A percentile compares a stretch with the other conserved stretches of the same genome.
Conservation (phyloP, 2,113 vertebrate genomes). For the Scomber japonicus region DNA sequence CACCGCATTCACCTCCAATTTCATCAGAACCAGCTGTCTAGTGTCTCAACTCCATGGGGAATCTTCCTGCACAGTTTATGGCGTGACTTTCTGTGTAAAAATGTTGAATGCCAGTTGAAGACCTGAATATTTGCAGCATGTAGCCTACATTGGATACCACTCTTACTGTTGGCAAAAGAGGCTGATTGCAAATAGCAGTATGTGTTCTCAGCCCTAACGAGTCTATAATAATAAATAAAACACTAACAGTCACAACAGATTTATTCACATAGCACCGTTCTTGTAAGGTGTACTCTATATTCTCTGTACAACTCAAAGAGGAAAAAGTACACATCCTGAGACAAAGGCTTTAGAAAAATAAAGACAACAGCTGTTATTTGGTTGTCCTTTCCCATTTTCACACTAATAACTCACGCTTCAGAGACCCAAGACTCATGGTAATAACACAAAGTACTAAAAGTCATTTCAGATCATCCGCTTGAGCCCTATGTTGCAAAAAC, state of each 20-base stretch:
- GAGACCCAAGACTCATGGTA: background rate
- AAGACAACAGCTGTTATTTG: conserved; percentile 5
- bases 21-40: no score
- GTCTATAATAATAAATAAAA: background rate
- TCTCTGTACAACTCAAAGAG: background rate
- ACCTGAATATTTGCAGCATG: background rate
- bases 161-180: background rate
- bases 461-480: conserved; percentile 35
- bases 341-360: conserved; percentile 18
- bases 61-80: background rate
- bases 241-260: conserved; percentile 1
- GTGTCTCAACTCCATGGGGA: background rate
- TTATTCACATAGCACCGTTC: background rate
- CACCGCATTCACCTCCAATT: no score
- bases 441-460: conserved; percentile 27
- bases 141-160: background rate
- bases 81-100: background rate
- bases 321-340: background rate
- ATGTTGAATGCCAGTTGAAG: background rate
- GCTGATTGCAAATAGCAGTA: background rate
- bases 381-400: conserved; percentile 35
- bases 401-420: conserved; percentile 37
- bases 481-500: conserved; percentile 1
- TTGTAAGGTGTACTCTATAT: background rate
- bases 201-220: background rate